Percentiles rank a stretch among this genome's conserved stretches.
phyloP scores from a whole-genome alignment of 2,888 invertebrate genomes.

The Cosmorhoe ocellata region DNA sequence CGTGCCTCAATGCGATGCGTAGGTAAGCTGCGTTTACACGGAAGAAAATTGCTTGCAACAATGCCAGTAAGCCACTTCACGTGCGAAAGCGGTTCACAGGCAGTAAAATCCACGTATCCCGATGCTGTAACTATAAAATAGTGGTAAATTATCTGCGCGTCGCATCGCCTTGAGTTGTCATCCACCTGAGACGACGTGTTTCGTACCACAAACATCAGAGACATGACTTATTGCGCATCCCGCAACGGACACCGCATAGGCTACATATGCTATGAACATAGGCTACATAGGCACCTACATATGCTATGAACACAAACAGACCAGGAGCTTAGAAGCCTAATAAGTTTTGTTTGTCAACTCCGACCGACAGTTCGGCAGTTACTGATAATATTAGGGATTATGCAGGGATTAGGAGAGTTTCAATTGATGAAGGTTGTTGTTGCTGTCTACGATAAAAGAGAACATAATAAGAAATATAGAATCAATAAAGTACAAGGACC shows the following conservation, averaged over 20 bases:
- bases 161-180: neutral
- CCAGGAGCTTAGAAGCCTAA: neutral
- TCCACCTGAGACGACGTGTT: neutral
- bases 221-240: conserved; percentile 8
- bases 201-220: neutral
- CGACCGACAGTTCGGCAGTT: conserved; percentile 2
- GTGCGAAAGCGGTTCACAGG: no score
- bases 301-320: neutral
- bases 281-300: no score
- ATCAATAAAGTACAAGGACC: no score
- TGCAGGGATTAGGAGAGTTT: no score
- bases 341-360: neutral
- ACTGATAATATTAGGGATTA: neutral
- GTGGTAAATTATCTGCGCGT: neutral
- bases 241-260: conserved; percentile 2
- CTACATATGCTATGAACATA: neutral
- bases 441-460: no score
- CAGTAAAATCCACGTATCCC: no score
- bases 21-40: no score
- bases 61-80: no score
- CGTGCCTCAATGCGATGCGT: neutral
- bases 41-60: no score
- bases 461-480: no score
- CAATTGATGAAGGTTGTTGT: no score
- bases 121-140: no score